Conservation (phyloP, 64 coral and sea anemone genomes). For the Porites australiensis region DNA sequence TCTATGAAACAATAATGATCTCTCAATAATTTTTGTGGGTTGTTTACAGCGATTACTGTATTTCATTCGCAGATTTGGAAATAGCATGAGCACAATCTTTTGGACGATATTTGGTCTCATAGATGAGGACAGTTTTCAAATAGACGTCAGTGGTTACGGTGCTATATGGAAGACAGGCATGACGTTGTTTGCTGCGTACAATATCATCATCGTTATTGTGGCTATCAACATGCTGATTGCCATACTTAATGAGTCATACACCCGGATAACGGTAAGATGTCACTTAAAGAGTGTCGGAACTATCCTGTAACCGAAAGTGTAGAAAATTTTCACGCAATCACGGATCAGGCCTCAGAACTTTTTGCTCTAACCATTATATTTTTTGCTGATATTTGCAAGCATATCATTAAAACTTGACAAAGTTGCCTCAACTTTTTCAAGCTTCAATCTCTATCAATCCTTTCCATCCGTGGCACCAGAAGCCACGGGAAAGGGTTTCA, state of each 20-base stretch:
- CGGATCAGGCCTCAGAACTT: no score
- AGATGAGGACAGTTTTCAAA: background rate
- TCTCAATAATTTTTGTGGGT: background rate
- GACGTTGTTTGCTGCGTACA: background rate
- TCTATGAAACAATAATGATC: no score
- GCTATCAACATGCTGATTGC: constrained; percentile 15
- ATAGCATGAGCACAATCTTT: constrained; percentile 14
- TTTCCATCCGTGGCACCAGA: no score
- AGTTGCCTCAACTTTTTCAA: no score
- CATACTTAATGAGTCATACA: constrained; percentile 16
- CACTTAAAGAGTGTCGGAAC: no score
- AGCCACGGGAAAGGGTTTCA: no score
- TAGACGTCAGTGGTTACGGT: background rate
- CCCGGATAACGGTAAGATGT: background rate
- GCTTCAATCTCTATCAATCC: no score
- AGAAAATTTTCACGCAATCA: no score
- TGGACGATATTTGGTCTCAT: background rate
- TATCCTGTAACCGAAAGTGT: no score
- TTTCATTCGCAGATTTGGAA: constrained; percentile 3
- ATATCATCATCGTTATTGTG: background rate
- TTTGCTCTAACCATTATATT: no score
- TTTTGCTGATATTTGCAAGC: no score
- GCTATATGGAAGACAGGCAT: constrained; percentile 28
- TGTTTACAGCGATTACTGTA: background rate
- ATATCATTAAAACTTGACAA: no score